Percentiles rank a stretch among this genome's conserved stretches.
Evolutionary conservation across 2,888 invertebrate species (phyloP).

Genomic region (Dascillus cervinus): DNA sequence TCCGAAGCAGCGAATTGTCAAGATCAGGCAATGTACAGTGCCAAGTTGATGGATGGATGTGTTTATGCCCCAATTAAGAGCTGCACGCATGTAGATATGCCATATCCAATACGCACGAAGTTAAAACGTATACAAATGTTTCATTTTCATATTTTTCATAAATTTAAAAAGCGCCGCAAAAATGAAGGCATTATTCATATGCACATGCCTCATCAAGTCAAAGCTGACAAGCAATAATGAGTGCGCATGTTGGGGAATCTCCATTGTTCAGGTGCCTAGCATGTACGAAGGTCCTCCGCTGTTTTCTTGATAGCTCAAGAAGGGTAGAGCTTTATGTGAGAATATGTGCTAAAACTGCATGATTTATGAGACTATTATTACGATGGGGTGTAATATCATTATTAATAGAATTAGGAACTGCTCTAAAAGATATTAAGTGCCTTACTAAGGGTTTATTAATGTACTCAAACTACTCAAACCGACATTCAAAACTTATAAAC

Average conservation of each 20-base stretch:
- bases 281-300: no score
- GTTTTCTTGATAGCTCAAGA: constrained; percentile 23
- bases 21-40: constrained; percentile 34
- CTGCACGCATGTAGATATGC: constrained; percentile 27
- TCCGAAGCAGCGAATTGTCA: no score
- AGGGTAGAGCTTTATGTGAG: constrained; percentile 25
- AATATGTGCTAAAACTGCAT: constrained; percentile 24
- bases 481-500: no score
- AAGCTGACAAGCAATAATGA: constrained; percentile 24
- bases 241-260: constrained; percentile 22
- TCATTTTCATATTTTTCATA: no score
- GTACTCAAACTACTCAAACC: no score
- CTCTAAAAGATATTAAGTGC: constrained; percentile 13
- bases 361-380: constrained; percentile 24
- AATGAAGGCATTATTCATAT: constrained; percentile 19
- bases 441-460: constrained; percentile 6
- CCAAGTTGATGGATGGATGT: constrained; percentile 37
- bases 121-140: background rate
- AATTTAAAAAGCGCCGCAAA: no score
- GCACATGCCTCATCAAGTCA: constrained; percentile 22
- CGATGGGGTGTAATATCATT: constrained; percentile 17
- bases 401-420: constrained; percentile 19
- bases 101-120: constrained; percentile 21
- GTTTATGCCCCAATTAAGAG: constrained; percentile 35
- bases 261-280: constrained; percentile 25